phyloP scores from a whole-genome alignment of 1,140 invertebrate species.

The Coptotermes formosanus region DNA sequence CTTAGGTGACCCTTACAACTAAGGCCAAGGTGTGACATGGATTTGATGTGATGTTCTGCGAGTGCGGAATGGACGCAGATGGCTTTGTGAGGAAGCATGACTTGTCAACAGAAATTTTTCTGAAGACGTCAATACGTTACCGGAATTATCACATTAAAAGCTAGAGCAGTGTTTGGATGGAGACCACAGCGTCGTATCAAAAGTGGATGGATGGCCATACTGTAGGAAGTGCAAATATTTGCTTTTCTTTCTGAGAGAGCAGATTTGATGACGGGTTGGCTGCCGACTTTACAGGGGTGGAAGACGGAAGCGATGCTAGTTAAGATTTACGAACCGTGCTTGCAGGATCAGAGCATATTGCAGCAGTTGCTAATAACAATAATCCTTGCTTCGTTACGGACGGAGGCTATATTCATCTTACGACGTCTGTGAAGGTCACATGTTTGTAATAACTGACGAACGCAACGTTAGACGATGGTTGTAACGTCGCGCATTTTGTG shows the following conservation, averaged over 20 bases:
- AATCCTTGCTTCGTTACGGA: constrained; percentile 6
- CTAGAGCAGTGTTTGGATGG: not conserved
- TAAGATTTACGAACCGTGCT: constrained; percentile 11
- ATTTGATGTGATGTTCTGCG: no score
- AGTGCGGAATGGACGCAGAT: no score
- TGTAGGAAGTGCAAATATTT: no score
- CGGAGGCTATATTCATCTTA: not conserved
- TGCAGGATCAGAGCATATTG: not conserved
- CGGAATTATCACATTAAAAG: not conserved
- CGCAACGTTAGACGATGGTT: no score
- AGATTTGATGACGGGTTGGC: not conserved
- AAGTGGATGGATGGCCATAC: not conserved
- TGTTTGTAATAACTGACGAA: no score
- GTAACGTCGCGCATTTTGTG: no score
- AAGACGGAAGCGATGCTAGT: not conserved
- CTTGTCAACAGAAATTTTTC: not conserved
- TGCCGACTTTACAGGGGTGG: not conserved
- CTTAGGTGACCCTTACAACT: no score
- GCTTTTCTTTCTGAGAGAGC: no score
- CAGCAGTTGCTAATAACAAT: not conserved
- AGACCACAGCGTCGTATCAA: not conserved
- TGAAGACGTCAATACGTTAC: not conserved
- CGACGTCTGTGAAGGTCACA: not conserved
- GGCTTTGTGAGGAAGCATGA: no score
- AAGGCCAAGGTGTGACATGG: no score